phyloP scores from a whole-genome alignment of 2,797 vertebrate genomes.

The Silurus lanzhouensis region DNA sequence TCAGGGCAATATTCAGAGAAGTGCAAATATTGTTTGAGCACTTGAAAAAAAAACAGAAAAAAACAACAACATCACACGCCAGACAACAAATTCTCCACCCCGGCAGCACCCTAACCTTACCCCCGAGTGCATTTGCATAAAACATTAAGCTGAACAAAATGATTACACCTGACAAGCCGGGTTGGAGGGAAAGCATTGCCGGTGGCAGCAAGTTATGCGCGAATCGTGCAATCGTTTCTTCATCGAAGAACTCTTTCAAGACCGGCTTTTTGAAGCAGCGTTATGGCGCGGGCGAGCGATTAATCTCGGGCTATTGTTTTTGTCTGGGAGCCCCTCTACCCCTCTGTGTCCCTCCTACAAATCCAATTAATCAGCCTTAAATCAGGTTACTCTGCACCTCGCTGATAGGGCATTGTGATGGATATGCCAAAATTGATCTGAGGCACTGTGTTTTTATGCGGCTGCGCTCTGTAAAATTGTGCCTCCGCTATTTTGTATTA shows the following conservation, averaged over 20 bases:
- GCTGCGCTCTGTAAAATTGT: constrained; percentile 74
- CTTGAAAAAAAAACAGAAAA: constrained; percentile 68
- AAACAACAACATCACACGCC: constrained; percentile 43
- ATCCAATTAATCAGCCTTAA: constrained; percentile 83
- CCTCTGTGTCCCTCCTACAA: constrained; percentile 77
- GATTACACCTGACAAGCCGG: constrained; percentile 85
- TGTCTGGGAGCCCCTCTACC: constrained; percentile 67
- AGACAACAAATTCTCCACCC: constrained; percentile 56
- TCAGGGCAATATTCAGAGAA: constrained; percentile 76
- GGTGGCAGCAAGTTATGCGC: constrained; percentile 77
- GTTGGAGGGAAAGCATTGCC: constrained; percentile 79
- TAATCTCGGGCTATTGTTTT: constrained; percentile 78
- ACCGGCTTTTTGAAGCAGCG: constrained; percentile 75
- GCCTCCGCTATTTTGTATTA: constrained; percentile 78
- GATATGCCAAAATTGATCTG: constrained; percentile 74
- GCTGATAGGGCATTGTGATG: constrained; percentile 81
- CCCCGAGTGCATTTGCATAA: constrained; percentile 81
- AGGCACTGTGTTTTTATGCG: constrained; percentile 69
- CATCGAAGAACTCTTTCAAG: constrained; percentile 75
- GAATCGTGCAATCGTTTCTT: constrained; percentile 78
- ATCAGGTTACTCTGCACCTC: constrained; percentile 83
- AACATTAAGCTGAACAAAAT: constrained; percentile 85
- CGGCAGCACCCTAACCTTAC: constrained; percentile 68
- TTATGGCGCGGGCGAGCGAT: constrained; percentile 75
- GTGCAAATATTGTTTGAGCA: constrained; percentile 77